A percentile compares a stretch with the other conserved stretches of the same genome.
Evolutionary conservation across 2,113 vertebrate genomes (phyloP).

Genomic region (Zonotrichia leucophrys): DNA sequence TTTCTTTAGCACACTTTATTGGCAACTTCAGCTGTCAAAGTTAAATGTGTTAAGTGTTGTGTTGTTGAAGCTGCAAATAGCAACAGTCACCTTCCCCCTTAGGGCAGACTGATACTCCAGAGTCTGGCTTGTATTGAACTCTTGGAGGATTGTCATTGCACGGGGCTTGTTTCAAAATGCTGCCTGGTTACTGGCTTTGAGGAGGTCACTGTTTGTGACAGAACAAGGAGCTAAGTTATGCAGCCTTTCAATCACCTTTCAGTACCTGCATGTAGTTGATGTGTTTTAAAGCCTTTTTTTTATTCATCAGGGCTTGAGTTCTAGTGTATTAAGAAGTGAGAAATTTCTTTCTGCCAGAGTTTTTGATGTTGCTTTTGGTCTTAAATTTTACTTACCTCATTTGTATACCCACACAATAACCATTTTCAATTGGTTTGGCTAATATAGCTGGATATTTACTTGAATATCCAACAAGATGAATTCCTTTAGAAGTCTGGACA

Average conservation of each 20-base stretch:
- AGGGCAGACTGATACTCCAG: not conserved
- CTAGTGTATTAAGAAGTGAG: not conserved
- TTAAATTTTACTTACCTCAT: not conserved
- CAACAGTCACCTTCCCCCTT: not conserved
- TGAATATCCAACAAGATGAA: not conserved
- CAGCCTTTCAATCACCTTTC: not conserved
- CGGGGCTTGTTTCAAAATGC: not conserved
- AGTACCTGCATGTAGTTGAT: not conserved
- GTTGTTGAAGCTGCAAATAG: not conserved
- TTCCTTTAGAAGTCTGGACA: not conserved
- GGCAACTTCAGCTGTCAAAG: not conserved
- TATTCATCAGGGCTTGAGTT: not conserved
- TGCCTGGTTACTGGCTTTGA: not conserved
- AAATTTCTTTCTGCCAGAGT: not conserved
- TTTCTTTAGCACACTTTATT: not conserved
- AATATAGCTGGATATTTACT: not conserved
- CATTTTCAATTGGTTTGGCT: not conserved
- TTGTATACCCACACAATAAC: not conserved
- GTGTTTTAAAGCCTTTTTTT: not conserved
- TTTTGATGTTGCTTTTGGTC: not conserved
- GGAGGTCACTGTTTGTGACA: not conserved
- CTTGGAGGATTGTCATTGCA: not conserved
- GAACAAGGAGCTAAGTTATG: not conserved
- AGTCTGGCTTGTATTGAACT: not conserved
- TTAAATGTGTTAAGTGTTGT: fast-evolving